Percentiles rank a stretch among this genome's conserved stretches.
Evolutionary conservation across 2,113 vertebrate genomes (phyloP).

Genomic region (Amblyopsis rosae): DNA sequence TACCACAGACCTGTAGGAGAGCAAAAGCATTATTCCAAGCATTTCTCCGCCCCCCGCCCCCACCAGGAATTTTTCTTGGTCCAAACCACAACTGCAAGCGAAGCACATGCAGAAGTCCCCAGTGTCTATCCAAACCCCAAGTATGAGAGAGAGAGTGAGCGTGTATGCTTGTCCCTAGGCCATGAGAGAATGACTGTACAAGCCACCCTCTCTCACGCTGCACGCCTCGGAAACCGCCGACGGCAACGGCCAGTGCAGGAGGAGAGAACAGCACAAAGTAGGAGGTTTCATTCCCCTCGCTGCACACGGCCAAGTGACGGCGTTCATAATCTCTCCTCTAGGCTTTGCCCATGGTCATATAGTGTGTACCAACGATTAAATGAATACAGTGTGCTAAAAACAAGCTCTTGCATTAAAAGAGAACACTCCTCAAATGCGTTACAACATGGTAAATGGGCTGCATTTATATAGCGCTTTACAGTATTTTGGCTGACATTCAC

Average conservation of each 20-base stretch:
- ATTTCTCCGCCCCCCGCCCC: not conserved
- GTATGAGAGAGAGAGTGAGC: constrained; percentile 54
- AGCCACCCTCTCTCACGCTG: constrained; percentile 48
- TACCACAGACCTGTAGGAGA: constrained; percentile 89
- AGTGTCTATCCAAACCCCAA: constrained; percentile 54
- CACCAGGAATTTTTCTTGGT: constrained; percentile 41
- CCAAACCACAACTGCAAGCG: constrained; percentile 61
- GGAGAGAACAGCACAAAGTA: not conserved
- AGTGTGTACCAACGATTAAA: too few species aligned
- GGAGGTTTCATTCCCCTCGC: constrained; percentile 16
- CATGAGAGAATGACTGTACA: constrained; percentile 44
- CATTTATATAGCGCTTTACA: too few species aligned
- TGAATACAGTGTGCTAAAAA: too few species aligned
- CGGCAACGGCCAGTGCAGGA: constrained; percentile 15
- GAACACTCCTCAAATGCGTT: too few species aligned
- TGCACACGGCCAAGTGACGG: constrained; percentile 2
- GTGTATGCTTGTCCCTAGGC: constrained; percentile 53
- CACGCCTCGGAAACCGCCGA: constrained; percentile 44
- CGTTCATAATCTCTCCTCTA: not conserved
- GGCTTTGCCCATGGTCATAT: too few species aligned
- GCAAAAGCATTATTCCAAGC: constrained; percentile 6
- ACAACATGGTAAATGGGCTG: too few species aligned
- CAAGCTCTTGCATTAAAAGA: too few species aligned
- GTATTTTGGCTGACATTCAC: too few species aligned
- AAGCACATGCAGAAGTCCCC: constrained; percentile 68